Evolutionary conservation across 2,797 vertebrate genomes (phyloP), one percentile per base, ranked within the genome.

Genomic region (Meda fulgida): DNA sequence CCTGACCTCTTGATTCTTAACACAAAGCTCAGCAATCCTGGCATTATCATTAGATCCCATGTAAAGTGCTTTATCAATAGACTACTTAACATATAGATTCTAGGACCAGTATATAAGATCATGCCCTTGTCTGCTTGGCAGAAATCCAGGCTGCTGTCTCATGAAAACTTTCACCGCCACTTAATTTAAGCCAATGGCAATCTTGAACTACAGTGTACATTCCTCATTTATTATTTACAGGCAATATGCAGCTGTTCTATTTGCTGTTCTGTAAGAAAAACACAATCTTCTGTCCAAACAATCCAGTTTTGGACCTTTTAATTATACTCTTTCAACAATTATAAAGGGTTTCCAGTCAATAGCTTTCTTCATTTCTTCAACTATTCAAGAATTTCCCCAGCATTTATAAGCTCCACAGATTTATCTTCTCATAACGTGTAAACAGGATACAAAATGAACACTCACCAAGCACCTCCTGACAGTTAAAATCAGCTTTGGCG

Each of bases 61-160:
- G 65, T 65, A 60, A 78, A 83, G 60, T 66, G 43, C 36, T 79
- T 86, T 16, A 78, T 86, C 85, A 86, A 86, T 78, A 78, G 16
- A 70, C 76, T 40, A 71, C 66, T 83, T 78, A 72, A 78, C 48
- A 81, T 86, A 78, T 43, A 86, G 80, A 86, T 86, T 69, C 23
- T 53, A 26, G 38, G 31, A 48, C 75, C 18, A 2, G 43, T 70
- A 63, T n/a, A n/a, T n/a, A n/a, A n/a, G 9, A 70, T 63, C 43
- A 81, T 26, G 40, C 46, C 38, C 43, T 58, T 65, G 23, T 23
- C 18, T 81, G 11, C 7, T 48, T 58, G 46, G 69, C 69, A 51
- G 71, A 85, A 66, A 81, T 48, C 19, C 85, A 83, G n/a, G 65
- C 48, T 29, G 18, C 82, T 55, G 46, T 55, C 63, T 77, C 26